Evolutionary conservation across 2,797 vertebrate species (phyloP).

Genomic region (Halcyon smyrnensis): DNA sequence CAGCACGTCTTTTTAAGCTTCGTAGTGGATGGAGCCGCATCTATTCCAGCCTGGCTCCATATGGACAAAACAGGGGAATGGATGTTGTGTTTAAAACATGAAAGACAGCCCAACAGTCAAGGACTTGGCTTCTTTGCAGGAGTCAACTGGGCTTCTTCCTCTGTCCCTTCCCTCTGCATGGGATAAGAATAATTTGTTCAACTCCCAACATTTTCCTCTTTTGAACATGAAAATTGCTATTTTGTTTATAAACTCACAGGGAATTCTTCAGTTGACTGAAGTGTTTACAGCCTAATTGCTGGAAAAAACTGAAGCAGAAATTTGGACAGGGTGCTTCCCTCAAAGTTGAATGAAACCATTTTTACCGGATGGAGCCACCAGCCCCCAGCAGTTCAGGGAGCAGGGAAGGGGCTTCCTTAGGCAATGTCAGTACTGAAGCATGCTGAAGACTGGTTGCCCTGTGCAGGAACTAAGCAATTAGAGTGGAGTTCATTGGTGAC

Average conservation of each 20-base stretch:
- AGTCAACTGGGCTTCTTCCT: not conserved
- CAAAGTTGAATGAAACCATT: not conserved
- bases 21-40: not conserved
- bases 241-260: not conserved
- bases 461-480: not conserved
- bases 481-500: not conserved
- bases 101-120: not conserved
- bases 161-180: not conserved
- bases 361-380: not conserved
- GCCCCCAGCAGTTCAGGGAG: not conserved
- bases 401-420: not conserved
- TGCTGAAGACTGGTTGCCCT: not conserved
- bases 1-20: not conserved
- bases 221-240: not conserved
- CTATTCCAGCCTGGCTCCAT: not conserved
- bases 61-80: not conserved
- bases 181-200: not conserved
- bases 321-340: not conserved
- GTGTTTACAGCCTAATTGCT: not conserved
- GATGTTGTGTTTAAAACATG: not conserved
- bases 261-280: not conserved
- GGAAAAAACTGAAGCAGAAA: not conserved
- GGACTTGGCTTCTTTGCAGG: not conserved
- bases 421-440: not conserved
- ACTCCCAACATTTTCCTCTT: not conserved